phyloP scores from a whole-genome alignment of 2,113 vertebrate species.

The Speoplatyrhinus poulsoni region DNA sequence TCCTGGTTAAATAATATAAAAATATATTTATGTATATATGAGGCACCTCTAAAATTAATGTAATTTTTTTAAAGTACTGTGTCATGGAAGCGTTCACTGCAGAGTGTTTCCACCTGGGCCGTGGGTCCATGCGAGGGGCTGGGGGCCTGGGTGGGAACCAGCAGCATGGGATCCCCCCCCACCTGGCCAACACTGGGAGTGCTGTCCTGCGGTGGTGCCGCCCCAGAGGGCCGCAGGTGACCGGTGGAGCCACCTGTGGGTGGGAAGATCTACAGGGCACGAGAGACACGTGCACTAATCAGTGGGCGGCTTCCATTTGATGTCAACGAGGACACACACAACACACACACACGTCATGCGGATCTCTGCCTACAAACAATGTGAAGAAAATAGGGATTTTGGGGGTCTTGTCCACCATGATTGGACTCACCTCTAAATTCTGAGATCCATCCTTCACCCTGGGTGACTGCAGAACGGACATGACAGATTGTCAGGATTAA shows the following conservation, averaged over 20 bases:
- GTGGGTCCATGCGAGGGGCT: slow-evolving; percentile 73
- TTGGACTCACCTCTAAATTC: slow-evolving; percentile 86
- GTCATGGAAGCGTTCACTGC: no score
- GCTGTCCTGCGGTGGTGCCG: slow-evolving; percentile 67
- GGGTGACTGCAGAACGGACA: slow-evolving; percentile 86
- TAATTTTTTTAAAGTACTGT: no score
- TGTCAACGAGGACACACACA: slow-evolving; percentile 1
- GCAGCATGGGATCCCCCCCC: slow-evolving; percentile 73
- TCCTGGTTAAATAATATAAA: no score
- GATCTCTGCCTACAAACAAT: slow-evolving; percentile 31
- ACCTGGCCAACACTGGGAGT: slow-evolving; percentile 79
- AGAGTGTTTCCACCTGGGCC: slow-evolving; percentile 59
- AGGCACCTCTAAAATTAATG: no score
- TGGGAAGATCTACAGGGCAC: slow-evolving; percentile 58
- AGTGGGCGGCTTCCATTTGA: neutral
- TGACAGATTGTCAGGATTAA: slow-evolving; percentile 73
- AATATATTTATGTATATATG: no score
- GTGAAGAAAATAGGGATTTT: slow-evolving; percentile 35
- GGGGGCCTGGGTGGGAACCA: slow-evolving; percentile 63
- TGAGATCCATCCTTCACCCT: slow-evolving; percentile 92
- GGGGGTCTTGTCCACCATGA: slow-evolving; percentile 57
- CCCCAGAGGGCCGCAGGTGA: slow-evolving; percentile 77
- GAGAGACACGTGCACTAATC: slow-evolving; percentile 5
- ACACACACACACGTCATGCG: slow-evolving; percentile 49
- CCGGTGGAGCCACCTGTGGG: slow-evolving; percentile 63